Conservation (phyloP, 2,113 vertebrate genomes). For the Cyanoramphus novaezelandiae region DNA sequence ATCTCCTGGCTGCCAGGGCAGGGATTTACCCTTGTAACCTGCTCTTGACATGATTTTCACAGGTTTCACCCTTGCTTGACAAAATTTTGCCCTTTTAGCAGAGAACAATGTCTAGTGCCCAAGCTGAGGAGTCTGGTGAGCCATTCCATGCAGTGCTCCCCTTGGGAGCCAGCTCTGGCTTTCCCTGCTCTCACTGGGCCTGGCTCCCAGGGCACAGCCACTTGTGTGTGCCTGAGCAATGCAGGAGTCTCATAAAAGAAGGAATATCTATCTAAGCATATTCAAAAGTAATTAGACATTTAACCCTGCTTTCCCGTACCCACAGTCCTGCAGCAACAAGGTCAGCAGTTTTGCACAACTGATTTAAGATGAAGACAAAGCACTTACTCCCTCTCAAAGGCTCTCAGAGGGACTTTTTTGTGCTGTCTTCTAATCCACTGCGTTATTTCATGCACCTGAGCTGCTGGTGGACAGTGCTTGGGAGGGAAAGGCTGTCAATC, state of each 20-base stretch:
- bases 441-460: not conserved
- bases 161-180: rapidly evolving
- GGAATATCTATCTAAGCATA: not conserved
- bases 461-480: not conserved
- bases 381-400: not conserved
- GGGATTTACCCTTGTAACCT: not conserved
- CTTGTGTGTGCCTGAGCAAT: not conserved
- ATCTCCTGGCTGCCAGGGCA: not conserved
- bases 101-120: no score
- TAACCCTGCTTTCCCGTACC: not conserved
- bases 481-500: not conserved
- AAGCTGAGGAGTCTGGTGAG: not conserved
- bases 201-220: not conserved
- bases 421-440: not conserved
- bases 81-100: not conserved
- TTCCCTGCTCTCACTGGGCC: not conserved
- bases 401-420: not conserved
- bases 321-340: not conserved
- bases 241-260: not conserved
- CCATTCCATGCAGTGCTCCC: not conserved
- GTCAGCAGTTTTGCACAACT: not conserved
- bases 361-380: not conserved
- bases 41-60: not conserved
- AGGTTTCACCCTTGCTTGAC: not conserved
- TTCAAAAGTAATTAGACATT: not conserved